These are phyloP conservation scores for Muraenolepis orangiensis DNA, from an alignment of 2,797 vertebrate genomes.

Conservation along the genomic window DNA sequence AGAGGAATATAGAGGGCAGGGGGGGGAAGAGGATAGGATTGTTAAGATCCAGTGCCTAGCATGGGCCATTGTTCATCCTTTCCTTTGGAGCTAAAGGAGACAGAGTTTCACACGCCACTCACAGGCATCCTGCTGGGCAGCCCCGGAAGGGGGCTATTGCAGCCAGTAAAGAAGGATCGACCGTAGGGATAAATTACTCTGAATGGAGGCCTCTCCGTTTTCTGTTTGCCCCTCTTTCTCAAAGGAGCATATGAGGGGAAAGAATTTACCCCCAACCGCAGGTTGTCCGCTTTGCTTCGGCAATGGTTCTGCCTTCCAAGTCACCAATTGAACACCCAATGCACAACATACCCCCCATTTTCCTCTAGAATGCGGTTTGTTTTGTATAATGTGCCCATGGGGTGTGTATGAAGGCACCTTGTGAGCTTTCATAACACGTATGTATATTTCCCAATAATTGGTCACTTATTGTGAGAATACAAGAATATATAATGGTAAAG, in stretches of 20 bases:
- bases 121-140: slow-evolving; percentile 87
- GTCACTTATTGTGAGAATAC: not conserved
- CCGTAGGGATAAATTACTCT: slow-evolving; percentile 80
- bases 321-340: slow-evolving; percentile 56
- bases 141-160: slow-evolving; percentile 82
- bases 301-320: slow-evolving; percentile 62
- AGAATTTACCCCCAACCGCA: slow-evolving; percentile 71
- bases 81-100: slow-evolving; percentile 80
- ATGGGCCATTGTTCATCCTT: slow-evolving; percentile 86
- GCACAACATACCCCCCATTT: slow-evolving; percentile 30
- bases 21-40: slow-evolving; percentile 67
- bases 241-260: slow-evolving; percentile 66
- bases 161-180: slow-evolving; percentile 83
- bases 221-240: slow-evolving; percentile 56
- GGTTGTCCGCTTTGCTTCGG: slow-evolving; percentile 66
- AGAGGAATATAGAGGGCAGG: slow-evolving; percentile 51
- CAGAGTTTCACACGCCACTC: slow-evolving; percentile 90
- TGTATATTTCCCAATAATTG: not conserved
- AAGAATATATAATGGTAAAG: not conserved
- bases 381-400: not conserved
- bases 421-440: not conserved
- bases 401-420: not conserved
- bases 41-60: slow-evolving; percentile 79
- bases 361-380: slow-evolving; percentile 50
- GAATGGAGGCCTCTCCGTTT: slow-evolving; percentile 78